Percentiles rank a stretch among this genome's conserved stretches.
These are phyloP conservation scores for Varanus salvator DNA, from an alignment of 2,113 vertebrate genomes.

Conservation along the genomic window DNA sequence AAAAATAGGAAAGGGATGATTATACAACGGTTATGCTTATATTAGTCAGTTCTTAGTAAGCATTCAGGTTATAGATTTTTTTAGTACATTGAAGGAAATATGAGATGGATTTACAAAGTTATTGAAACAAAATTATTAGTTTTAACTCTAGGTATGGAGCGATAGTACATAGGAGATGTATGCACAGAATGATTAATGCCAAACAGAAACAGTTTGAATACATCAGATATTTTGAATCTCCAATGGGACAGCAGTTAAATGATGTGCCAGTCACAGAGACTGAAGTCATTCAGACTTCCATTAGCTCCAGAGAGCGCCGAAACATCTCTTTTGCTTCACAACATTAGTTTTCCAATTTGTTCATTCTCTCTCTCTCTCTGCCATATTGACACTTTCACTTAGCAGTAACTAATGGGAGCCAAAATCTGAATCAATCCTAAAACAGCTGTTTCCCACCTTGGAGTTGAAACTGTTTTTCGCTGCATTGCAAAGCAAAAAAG, in stretches of 20 bases:
- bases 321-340: not conserved
- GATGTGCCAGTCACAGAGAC: not conserved
- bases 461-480: not conserved
- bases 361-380: not conserved
- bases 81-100: too few relatives aligned
- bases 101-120: not conserved
- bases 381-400: not conserved
- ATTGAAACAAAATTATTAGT: not conserved
- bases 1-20: too few relatives aligned
- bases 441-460: not conserved
- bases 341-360: slow-evolving; percentile 1
- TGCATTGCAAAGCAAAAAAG: not conserved
- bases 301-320: not conserved
- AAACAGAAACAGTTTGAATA: slow-evolving; percentile 12
- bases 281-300: not conserved
- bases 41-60: too few relatives aligned
- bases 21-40: too few relatives aligned
- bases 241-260: slow-evolving; percentile 21
- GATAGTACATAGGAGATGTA: not conserved
- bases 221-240: slow-evolving; percentile 42
- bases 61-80: too few relatives aligned
- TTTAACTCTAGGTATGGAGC: not conserved
- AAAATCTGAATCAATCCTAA: not conserved
- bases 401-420: not conserved
- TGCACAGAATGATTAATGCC: not conserved